Conservation (phyloP, 2,113 vertebrate species). For the Spizaetus ornatus region DNA sequence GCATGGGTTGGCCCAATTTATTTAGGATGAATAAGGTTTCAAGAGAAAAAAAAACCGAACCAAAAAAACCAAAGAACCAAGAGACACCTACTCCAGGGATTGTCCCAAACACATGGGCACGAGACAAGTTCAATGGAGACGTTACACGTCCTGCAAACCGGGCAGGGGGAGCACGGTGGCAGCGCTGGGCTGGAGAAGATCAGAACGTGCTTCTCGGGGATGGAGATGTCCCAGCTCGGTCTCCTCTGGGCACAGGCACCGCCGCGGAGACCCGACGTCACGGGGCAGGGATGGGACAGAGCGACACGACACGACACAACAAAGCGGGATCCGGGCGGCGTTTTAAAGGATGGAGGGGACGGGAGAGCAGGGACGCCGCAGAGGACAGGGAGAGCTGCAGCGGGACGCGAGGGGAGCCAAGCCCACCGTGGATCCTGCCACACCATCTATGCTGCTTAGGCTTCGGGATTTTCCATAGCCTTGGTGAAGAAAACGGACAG, state of each 20-base stretch:
- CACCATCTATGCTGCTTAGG: conserved; percentile 60
- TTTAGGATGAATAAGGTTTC: background rate
- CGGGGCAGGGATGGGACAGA: background rate
- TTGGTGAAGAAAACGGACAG: conserved; percentile 66
- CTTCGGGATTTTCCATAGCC: conserved; percentile 67
- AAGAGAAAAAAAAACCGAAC: background rate
- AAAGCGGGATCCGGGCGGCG: background rate
- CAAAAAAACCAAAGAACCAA: background rate
- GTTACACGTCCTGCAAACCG: fast-evolving
- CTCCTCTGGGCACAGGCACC: background rate
- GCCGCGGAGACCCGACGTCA: fast-evolving
- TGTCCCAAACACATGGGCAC: background rate
- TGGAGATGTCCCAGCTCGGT: background rate
- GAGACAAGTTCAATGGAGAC: background rate
- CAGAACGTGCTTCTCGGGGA: background rate
- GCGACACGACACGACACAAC: background rate
- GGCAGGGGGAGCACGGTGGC: background rate
- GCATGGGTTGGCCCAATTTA: background rate
- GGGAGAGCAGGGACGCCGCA: conserved; percentile 50
- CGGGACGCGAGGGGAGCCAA: conserved; percentile 34
- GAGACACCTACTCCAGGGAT: background rate
- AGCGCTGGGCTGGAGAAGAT: background rate
- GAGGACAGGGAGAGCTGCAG: conserved; percentile 67
- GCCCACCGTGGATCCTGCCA: conserved; percentile 51
- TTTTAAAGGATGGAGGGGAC: conserved; percentile 45